Percentiles rank a stretch among this genome's conserved stretches.
phyloP scores from a whole-genome alignment of 2,113 vertebrate species.

The Notiomystis cincta region DNA sequence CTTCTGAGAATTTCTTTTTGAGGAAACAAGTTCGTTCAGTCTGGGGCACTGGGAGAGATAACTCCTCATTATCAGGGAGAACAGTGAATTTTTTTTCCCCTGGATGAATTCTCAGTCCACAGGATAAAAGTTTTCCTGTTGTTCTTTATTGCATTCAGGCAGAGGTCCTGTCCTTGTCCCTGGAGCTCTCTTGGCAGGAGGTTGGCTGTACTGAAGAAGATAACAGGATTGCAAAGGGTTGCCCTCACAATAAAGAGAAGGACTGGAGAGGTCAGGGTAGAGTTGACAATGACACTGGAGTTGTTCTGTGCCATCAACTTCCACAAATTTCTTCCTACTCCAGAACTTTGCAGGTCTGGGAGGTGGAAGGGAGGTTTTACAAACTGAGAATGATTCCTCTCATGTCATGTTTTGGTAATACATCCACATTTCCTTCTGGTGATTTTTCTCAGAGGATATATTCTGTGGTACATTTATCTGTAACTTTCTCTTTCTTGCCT shows the following conservation, averaged over 20 bases:
- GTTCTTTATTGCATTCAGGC: not conserved
- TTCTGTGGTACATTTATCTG: not conserved
- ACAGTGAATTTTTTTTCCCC: not conserved
- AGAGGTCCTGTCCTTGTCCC: not conserved
- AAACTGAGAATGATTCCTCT: not conserved
- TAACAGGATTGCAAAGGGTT: not conserved
- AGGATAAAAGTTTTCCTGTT: not conserved
- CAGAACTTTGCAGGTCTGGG: not conserved
- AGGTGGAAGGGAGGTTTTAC: not conserved
- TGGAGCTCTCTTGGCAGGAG: not conserved
- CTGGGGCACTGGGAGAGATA: not conserved
- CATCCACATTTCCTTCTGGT: not conserved
- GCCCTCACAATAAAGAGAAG: not conserved
- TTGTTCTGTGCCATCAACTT: not conserved
- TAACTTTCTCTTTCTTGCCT: not conserved
- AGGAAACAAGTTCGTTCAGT: not conserved
- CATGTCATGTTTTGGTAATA: not conserved
- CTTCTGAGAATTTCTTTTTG: not conserved
- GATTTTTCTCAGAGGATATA: not conserved
- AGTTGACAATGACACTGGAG: not conserved
- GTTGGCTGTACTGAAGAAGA: not conserved
- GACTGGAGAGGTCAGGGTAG: not conserved
- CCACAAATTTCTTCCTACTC: not conserved
- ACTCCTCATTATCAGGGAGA: not conserved
- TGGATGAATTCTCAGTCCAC: not conserved